Evolutionary conservation across 2,113 vertebrate species (phyloP).

Genomic region (Phocoena sinus): DNA sequence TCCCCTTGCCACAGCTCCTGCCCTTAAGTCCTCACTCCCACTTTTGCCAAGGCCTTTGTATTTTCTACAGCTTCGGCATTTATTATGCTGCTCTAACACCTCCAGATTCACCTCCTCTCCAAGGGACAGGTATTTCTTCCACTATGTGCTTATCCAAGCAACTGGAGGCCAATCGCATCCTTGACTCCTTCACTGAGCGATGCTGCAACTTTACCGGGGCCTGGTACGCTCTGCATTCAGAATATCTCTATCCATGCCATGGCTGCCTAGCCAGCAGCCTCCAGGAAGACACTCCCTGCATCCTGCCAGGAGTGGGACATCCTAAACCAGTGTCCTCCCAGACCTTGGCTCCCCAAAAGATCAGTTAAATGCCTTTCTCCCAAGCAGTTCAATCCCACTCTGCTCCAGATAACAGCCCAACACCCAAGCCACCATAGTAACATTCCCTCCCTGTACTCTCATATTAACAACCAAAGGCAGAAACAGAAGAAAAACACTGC

Average conservation of each 20-base stretch:
- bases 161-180: fast-evolving
- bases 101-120: background rate
- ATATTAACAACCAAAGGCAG: background rate
- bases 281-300: fast-evolving
- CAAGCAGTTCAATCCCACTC: background rate
- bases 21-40: background rate
- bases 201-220: background rate
- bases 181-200: background rate
- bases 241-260: background rate
- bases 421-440: background rate
- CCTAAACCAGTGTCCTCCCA: background rate
- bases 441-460: background rate
- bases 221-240: fast-evolving
- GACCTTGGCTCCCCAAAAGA: background rate
- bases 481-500: background rate
- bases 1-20: background rate
- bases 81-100: background rate
- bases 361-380: background rate
- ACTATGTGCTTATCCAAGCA: background rate
- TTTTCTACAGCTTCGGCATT: background rate
- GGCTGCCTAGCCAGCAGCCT: background rate
- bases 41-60: background rate
- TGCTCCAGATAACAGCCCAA: background rate
- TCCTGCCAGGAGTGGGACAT: background rate
- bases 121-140: background rate